A percentile compares a stretch with the other conserved stretches of the same genome.
Conservation (phyloP, 1,140 invertebrate genomes). For the Lasioglossum albipes region DNA sequence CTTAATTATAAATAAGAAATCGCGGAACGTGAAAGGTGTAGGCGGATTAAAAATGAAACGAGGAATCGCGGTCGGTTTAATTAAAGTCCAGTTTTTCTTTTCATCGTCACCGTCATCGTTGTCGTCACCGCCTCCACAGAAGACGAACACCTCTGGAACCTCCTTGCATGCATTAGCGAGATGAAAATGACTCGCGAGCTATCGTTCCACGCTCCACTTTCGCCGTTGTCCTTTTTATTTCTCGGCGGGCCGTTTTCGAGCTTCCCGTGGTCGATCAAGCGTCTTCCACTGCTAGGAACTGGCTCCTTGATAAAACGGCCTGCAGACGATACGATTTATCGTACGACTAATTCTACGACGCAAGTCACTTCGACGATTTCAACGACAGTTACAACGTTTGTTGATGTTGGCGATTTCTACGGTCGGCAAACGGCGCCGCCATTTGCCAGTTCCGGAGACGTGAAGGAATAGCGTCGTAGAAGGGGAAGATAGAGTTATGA, state of each 20-base stretch:
- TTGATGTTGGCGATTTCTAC: too few relatives aligned
- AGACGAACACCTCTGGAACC: constrained; percentile 25
- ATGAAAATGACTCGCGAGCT: constrained; percentile 47
- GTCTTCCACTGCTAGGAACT: constrained; percentile 20
- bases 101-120: constrained; percentile 4
- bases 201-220: constrained; percentile 24
- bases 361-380: too few relatives aligned
- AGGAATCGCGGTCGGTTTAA: constrained; percentile 35
- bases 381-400: too few relatives aligned
- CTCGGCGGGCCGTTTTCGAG: constrained; percentile 14
- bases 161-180: constrained; percentile 57
- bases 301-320: constrained; percentile 31
- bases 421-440: too few relatives aligned
- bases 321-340: not conserved
- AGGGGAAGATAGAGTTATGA: too few relatives aligned
- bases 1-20: not conserved
- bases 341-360: too few relatives aligned
- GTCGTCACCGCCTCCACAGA: constrained; percentile 1
- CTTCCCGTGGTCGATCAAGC: constrained; percentile 48
- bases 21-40: not conserved
- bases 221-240: constrained; percentile 31
- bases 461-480: too few relatives aligned
- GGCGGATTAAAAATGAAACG: not conserved
- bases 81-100: not conserved
- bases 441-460: too few relatives aligned